Evolutionary conservation across 2,113 vertebrate species (phyloP).

Genomic region (Oreochromis niloticus): DNA sequence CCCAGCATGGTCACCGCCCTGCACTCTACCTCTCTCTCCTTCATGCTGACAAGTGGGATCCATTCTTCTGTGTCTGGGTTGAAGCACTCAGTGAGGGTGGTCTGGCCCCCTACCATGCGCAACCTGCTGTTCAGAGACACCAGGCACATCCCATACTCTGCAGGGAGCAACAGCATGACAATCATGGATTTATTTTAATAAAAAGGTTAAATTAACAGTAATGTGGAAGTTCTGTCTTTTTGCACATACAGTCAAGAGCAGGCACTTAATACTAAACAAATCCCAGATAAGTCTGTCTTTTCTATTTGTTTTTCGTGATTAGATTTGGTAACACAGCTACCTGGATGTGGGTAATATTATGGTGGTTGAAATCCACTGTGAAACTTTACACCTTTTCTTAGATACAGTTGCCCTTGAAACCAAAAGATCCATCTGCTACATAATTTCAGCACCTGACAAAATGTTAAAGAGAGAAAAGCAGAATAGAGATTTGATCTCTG

Average conservation of each 20-base stretch:
- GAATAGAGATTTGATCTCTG: not conserved
- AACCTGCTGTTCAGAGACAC: slow-evolving; percentile 77
- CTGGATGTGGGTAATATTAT: not conserved
- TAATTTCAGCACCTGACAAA: not conserved
- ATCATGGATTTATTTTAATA: not conserved
- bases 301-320: not conserved
- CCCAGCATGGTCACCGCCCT: slow-evolving; percentile 71
- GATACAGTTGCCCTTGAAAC: not conserved
- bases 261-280: not conserved
- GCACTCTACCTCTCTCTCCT: slow-evolving; percentile 77
- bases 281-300: not conserved
- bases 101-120: slow-evolving; percentile 78
- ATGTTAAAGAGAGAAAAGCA: not conserved
- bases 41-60: slow-evolving; percentile 74
- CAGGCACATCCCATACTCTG: slow-evolving; percentile 77
- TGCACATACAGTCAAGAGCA: not conserved
- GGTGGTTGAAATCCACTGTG: not conserved
- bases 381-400: not conserved
- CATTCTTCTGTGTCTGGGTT: slow-evolving; percentile 75
- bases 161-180: not conserved
- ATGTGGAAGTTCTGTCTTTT: not conserved
- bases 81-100: slow-evolving; percentile 74
- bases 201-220: not conserved
- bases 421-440: not conserved
- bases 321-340: not conserved